These are phyloP conservation scores for Glossosoma conforme DNA, from an alignment of 1,140 invertebrate species.

Conservation along the genomic window DNA sequence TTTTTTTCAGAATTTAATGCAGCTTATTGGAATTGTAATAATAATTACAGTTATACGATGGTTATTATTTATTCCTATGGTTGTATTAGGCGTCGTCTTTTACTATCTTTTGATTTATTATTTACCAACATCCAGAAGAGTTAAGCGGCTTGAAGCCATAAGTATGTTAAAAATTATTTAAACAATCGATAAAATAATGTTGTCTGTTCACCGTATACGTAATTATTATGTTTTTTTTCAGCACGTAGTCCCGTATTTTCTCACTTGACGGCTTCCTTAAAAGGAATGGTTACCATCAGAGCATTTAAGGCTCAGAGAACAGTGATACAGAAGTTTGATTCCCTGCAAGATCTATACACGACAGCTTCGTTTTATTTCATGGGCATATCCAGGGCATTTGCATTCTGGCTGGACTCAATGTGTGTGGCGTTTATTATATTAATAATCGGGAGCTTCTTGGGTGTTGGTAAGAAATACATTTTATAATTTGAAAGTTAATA, in stretches of 20 bases:
- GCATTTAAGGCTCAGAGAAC: slow-evolving; percentile 53
- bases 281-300: slow-evolving; percentile 64
- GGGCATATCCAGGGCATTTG: slow-evolving; percentile 62
- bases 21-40: slow-evolving; percentile 33
- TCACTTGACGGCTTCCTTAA: slow-evolving; percentile 60
- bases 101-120: slow-evolving; percentile 38
- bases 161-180: slow-evolving; percentile 31
- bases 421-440: slow-evolving; percentile 58
- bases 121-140: slow-evolving; percentile 58
- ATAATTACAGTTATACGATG: slow-evolving; percentile 46
- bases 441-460: slow-evolving; percentile 57
- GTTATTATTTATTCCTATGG: slow-evolving; percentile 40
- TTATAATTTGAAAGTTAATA: background rate
- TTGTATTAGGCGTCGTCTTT: slow-evolving; percentile 7
- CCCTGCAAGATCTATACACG: slow-evolving; percentile 43
- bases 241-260: slow-evolving; percentile 64
- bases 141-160: slow-evolving; percentile 62
- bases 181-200: too few species aligned
- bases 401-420: slow-evolving; percentile 64
- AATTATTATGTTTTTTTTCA: slow-evolving; percentile 31
- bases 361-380: slow-evolving; percentile 61
- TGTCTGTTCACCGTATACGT: background rate
- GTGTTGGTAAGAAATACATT: background rate
- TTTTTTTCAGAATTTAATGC: slow-evolving; percentile 41
- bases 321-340: slow-evolving; percentile 53